Percentiles rank a stretch among this genome's conserved stretches.
Evolutionary conservation across 2,113 vertebrate genomes (phyloP).

Genomic region (Entelurus aequoreus): DNA sequence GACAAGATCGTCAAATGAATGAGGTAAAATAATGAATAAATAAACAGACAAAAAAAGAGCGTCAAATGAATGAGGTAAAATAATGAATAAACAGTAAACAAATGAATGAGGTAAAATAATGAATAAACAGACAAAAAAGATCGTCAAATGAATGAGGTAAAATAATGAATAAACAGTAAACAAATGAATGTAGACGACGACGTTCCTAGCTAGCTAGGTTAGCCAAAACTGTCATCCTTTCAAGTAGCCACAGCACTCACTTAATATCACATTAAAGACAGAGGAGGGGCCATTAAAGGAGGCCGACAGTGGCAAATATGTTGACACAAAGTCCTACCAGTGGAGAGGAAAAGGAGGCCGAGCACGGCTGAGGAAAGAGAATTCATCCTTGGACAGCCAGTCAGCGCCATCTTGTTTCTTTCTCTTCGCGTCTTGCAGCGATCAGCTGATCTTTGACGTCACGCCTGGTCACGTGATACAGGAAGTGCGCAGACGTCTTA

Average conservation of each 20-base stretch:
- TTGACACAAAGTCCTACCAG: conserved; percentile 27
- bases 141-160: no score
- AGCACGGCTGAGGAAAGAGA: conserved; percentile 26
- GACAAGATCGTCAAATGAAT: neutral
- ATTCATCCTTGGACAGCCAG: conserved; percentile 43
- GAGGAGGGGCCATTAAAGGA: neutral
- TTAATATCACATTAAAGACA: neutral
- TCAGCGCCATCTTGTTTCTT: conserved; percentile 44
- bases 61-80: no score
- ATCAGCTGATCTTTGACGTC: conserved; percentile 54
- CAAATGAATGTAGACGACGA: neutral
- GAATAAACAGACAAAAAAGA: no score
- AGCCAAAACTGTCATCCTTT: neutral
- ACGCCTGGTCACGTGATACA: neutral
- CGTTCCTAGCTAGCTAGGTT: conserved; percentile 21
- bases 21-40: neutral
- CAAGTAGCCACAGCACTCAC: neutral
- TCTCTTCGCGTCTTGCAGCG: conserved; percentile 12
- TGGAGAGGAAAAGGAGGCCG: conserved; percentile 9
- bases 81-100: no score
- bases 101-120: no score
- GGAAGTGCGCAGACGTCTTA: no score
- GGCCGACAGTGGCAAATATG: no score
- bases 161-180: neutral
- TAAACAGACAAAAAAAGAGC: no score